Percentiles rank a stretch among this genome's conserved stretches.
Conservation (phyloP, 1,140 invertebrate genomes). For the Thaumetopoea pityocampa region DNA sequence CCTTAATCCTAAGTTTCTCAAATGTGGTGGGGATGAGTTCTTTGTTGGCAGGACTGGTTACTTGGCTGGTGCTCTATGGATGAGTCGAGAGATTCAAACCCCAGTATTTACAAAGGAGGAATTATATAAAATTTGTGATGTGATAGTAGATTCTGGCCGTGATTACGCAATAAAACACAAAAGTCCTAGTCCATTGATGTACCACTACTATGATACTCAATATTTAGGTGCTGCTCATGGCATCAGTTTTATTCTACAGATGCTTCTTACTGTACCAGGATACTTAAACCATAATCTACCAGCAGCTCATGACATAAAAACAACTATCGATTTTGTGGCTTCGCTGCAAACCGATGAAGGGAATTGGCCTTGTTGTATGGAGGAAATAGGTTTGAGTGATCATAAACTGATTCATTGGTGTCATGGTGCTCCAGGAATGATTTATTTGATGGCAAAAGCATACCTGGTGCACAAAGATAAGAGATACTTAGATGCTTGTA, state of each 20-base stretch:
- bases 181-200: slow-evolving; percentile 86
- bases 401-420: slow-evolving; percentile 92
- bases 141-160: slow-evolving; percentile 83
- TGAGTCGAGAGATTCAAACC: slow-evolving; percentile 78
- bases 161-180: slow-evolving; percentile 78
- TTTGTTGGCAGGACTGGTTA: slow-evolving; percentile 90
- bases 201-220: slow-evolving; percentile 89
- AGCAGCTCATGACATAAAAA: slow-evolving; percentile 75
- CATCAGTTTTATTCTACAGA: slow-evolving; percentile 80
- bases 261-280: slow-evolving; percentile 80
- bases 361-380: slow-evolving; percentile 87
- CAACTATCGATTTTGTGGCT: slow-evolving; percentile 79
- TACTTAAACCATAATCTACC: slow-evolving; percentile 77
- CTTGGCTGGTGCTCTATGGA: slow-evolving; percentile 84
- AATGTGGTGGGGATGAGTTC: slow-evolving; percentile 87
- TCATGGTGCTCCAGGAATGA: slow-evolving; percentile 88
- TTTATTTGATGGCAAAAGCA: slow-evolving; percentile 89
- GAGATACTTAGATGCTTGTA: slow-evolving; percentile 83
- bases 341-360: slow-evolving; percentile 81
- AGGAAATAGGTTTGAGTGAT: slow-evolving; percentile 78
- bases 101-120: slow-evolving; percentile 74
- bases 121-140: slow-evolving; percentile 79
- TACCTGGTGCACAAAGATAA: slow-evolving; percentile 85
- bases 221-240: slow-evolving; percentile 92
- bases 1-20: slow-evolving; percentile 79